phyloP scores from a whole-genome alignment of 2,888 invertebrate genomes.

The Agonopterix alstromeriana region DNA sequence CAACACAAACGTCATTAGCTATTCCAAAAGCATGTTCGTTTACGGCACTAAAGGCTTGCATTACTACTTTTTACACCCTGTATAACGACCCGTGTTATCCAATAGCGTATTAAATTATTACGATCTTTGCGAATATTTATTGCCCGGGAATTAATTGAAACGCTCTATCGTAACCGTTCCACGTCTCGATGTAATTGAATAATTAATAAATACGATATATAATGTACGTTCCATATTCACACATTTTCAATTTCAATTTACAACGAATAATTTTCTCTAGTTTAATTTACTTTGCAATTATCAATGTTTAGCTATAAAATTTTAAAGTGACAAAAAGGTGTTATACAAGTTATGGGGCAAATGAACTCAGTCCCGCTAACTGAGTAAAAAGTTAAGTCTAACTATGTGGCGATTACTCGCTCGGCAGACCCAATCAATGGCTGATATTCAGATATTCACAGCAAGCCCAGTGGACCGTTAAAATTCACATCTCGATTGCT shows the following conservation, averaged over 20 bases:
- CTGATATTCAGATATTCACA: slow-evolving; percentile 45
- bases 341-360: slow-evolving; percentile 30
- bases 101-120: slow-evolving; percentile 40
- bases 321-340: slow-evolving; percentile 1
- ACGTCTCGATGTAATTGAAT: slow-evolving; percentile 24
- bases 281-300: slow-evolving; percentile 4
- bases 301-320: slow-evolving; percentile 2
- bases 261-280: slow-evolving; percentile 2
- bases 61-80: slow-evolving; percentile 29
- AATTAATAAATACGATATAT: slow-evolving; percentile 28
- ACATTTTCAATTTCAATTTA: slow-evolving; percentile 18
- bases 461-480: slow-evolving; percentile 36
- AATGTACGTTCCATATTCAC: slow-evolving; percentile 12
- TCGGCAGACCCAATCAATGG: slow-evolving; percentile 38
- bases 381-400: slow-evolving; percentile 39
- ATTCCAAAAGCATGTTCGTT: slow-evolving; percentile 26
- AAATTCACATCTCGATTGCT: slow-evolving; percentile 53
- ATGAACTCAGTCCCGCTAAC: slow-evolving; percentile 58
- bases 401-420: slow-evolving; percentile 52
- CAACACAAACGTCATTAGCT: slow-evolving; percentile 15
- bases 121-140: slow-evolving; percentile 40
- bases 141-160: slow-evolving; percentile 41
- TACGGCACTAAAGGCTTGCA: slow-evolving; percentile 22
- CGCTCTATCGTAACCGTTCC: slow-evolving; percentile 25
- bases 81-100: slow-evolving; percentile 22